Percentiles rank a stretch among this genome's conserved stretches.
phyloP scores from a whole-genome alignment of 2,113 vertebrate species.

The Ploceus nigricollis region DNA sequence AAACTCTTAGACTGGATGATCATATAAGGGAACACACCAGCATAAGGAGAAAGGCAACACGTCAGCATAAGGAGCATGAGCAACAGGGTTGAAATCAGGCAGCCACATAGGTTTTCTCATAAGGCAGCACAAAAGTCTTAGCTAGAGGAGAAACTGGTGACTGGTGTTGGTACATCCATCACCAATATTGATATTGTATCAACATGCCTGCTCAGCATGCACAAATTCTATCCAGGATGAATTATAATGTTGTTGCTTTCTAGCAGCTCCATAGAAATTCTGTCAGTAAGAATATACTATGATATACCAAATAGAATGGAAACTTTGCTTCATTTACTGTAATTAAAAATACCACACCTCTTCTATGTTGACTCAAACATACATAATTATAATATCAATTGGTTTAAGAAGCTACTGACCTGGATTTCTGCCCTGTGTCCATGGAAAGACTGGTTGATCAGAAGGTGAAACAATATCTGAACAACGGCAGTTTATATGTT shows the following conservation, averaged over 20 bases:
- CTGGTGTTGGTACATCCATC: neutral
- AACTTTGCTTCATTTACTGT: neutral
- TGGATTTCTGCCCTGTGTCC: neutral
- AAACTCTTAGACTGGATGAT: neutral
- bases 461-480: neutral
- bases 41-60: neutral
- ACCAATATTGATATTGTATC: neutral
- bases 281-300: neutral
- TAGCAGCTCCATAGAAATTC: neutral
- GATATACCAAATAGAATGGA: neutral
- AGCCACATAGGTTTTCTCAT: rapidly evolving
- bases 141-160: neutral
- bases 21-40: neutral
- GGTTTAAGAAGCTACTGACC: neutral
- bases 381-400: neutral
- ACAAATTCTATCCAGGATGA: neutral
- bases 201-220: neutral
- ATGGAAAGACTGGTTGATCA: neutral
- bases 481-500: neutral
- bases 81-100: neutral
- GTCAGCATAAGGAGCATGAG: neutral
- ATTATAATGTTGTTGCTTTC: neutral
- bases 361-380: neutral
- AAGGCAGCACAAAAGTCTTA: neutral
- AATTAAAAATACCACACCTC: neutral